These are phyloP conservation scores for Lissocephala sabroskyi DNA, from an alignment of 2,888 invertebrate genomes.

Conservation along the genomic window DNA sequence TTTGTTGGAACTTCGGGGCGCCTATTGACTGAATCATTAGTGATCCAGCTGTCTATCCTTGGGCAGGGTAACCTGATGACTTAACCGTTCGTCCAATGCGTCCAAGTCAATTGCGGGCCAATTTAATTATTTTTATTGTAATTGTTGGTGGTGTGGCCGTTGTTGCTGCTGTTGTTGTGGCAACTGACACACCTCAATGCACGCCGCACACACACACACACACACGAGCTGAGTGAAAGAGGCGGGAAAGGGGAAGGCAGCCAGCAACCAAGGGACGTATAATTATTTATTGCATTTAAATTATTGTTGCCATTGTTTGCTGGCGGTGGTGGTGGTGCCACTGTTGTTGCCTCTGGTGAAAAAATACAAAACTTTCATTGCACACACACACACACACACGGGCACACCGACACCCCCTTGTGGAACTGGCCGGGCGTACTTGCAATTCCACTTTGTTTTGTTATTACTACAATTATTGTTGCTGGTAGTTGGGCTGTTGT, in stretches of 20 bases:
- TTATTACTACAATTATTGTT: constrained; percentile 56
- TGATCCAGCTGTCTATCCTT: too few relatives aligned
- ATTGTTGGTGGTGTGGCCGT: neutral
- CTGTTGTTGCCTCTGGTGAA: too few relatives aligned
- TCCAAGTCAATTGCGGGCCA: too few relatives aligned
- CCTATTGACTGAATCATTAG: too few relatives aligned
- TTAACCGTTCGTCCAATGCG: too few relatives aligned
- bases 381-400: constrained; percentile 14
- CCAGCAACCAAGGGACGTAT: constrained; percentile 62
- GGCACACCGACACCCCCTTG: constrained; percentile 5
- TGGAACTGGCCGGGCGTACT: too few relatives aligned
- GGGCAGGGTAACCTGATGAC: too few relatives aligned
- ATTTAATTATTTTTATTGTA: neutral
- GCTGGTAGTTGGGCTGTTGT: too few relatives aligned
- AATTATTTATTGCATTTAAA: constrained; percentile 68
- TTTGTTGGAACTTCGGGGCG: too few relatives aligned
- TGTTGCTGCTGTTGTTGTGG: neutral
- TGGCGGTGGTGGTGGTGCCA: too few relatives aligned
- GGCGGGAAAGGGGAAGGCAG: too few relatives aligned
- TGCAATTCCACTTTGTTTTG: constrained; percentile 63
- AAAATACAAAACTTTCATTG: constrained; percentile 15
- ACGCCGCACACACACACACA: constrained; percentile 64
- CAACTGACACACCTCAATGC: constrained; percentile 56
- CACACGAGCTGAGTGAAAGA: too few relatives aligned
- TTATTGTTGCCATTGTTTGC: constrained; percentile 47